These are phyloP conservation scores for Podotricha telesiphe DNA, from an alignment of 2,888 invertebrate species.

Conservation along the genomic window DNA sequence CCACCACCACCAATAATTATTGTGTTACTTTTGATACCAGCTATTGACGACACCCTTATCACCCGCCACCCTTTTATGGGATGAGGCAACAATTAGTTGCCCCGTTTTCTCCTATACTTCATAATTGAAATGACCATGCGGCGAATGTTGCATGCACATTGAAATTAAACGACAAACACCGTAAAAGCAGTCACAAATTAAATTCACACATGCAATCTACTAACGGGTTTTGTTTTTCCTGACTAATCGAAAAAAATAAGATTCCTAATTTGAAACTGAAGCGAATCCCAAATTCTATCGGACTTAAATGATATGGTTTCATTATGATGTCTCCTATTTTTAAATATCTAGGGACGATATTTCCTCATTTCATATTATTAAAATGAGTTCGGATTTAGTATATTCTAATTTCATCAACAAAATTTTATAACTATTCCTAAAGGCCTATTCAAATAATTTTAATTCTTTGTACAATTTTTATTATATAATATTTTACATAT, in stretches of 20 bases:
- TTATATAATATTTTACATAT: too few relatives aligned
- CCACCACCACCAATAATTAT: constrained; percentile 75
- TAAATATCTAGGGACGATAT: not conserved
- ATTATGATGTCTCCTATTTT: not conserved
- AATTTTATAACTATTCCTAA: too few relatives aligned
- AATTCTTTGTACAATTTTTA: too few relatives aligned
- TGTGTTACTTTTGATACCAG: constrained; percentile 76
- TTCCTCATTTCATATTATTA: too few relatives aligned
- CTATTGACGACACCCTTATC: constrained; percentile 66
- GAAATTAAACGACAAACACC: constrained; percentile 74
- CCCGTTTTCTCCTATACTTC: constrained; percentile 63
- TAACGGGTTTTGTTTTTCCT: constrained; percentile 57
- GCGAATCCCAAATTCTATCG: not conserved
- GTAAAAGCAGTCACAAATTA: constrained; percentile 70
- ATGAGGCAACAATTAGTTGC: constrained; percentile 78
- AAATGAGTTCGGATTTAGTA: too few relatives aligned
- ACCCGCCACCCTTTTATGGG: constrained; percentile 57
- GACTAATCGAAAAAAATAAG: not conserved
- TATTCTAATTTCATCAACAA: too few relatives aligned
- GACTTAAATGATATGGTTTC: not conserved
- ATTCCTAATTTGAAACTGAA: not conserved
- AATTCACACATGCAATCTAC: constrained; percentile 67
- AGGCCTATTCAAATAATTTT: too few relatives aligned
- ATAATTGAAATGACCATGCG: constrained; percentile 58
- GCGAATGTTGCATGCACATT: constrained; percentile 70